Evolutionary conservation across 1,140 invertebrate species (phyloP), one percentile per base, ranked within the genome.

Genomic region (Kradibia gibbosae): DNA sequence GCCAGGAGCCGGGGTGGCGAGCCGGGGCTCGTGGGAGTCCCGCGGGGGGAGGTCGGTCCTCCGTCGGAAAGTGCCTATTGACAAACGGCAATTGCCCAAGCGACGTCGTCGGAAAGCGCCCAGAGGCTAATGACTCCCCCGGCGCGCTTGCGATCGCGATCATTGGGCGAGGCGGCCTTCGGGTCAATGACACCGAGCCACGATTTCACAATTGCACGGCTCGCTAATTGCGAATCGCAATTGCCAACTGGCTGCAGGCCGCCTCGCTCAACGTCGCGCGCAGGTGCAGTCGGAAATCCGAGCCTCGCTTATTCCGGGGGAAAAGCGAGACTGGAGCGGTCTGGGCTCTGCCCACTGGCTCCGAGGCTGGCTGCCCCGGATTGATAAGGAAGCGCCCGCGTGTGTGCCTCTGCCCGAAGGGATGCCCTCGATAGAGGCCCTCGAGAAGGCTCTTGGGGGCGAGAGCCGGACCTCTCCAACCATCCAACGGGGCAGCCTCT

Each of bases 191-290:
- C 89, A 90, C 85, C 85, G 85, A 76, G 83, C 25, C 82, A 83
- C 86, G 87, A 88, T 90, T 90, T 90, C 88, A 89, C 87, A 89
- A 89, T 88, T 88, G 86, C 88, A 88, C 86, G 88, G 83, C 87
- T 88, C 86, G 88, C 87, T 88, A 89, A 89, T 89, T 89, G 86
- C 88, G 85, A 89, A 87, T 89, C 86, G 84, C 86, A 85, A 88
- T 87, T 88, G 85, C 83, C 70, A 71, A 67, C 34, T 60, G 62
- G 53, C n/a, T 39, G 55, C 34, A 67, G 25, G 11, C 53, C 71
- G 39, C 2, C 20, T 25, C 17, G 25, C 22, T 53, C 3, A 39
- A 42, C 34, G 25, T 71, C 42, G 42, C 2, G 42, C 2, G 22
- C 62, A 67, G 62, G 62, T 67, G 62, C 34, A 22, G 34, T 5